A percentile compares a stretch with the other conserved stretches of the same genome.
Conservation (phyloP, 2,888 invertebrate species). For the Loripinus fragilis region DNA sequence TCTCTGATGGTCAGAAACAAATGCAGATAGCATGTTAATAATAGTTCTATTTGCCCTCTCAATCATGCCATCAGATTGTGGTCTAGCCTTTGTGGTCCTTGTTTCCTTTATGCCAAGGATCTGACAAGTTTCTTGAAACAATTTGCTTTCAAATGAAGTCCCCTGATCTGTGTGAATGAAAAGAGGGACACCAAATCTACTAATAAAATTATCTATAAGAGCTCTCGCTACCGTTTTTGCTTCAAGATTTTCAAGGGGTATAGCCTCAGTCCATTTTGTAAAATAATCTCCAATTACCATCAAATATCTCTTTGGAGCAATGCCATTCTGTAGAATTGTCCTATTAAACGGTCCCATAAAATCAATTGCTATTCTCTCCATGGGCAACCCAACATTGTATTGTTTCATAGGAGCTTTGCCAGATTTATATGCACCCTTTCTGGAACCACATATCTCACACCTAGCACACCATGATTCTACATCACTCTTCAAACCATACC, state of each 20-base stretch:
- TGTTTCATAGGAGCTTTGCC: neutral
- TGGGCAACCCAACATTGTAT: neutral
- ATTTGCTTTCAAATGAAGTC: neutral
- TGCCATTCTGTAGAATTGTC: neutral
- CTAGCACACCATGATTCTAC: neutral
- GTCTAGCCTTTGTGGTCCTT: neutral
- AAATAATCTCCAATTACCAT: constrained; percentile 14
- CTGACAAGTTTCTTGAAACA: neutral
- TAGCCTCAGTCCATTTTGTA: constrained; percentile 14
- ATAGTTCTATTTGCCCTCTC: too few species aligned
- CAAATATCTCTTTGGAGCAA: too few species aligned
- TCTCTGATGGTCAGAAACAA: neutral
- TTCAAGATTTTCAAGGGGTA: neutral
- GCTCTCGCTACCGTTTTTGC: constrained; percentile 4
- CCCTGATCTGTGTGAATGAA: constrained; percentile 10
- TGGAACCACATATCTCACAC: neutral
- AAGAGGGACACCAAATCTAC: neutral
- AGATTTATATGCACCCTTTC: neutral
- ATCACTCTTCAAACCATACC: constrained; percentile 5
- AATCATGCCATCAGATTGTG: neutral
- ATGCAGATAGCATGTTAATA: too few species aligned
- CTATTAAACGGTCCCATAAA: neutral
- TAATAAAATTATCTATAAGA: neutral
- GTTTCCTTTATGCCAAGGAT: constrained; percentile 4
- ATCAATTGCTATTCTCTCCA: neutral